These are phyloP conservation scores for Gambusia yucatana DNA, from an alignment of 2,797 vertebrate species.

Conservation along the genomic window DNA sequence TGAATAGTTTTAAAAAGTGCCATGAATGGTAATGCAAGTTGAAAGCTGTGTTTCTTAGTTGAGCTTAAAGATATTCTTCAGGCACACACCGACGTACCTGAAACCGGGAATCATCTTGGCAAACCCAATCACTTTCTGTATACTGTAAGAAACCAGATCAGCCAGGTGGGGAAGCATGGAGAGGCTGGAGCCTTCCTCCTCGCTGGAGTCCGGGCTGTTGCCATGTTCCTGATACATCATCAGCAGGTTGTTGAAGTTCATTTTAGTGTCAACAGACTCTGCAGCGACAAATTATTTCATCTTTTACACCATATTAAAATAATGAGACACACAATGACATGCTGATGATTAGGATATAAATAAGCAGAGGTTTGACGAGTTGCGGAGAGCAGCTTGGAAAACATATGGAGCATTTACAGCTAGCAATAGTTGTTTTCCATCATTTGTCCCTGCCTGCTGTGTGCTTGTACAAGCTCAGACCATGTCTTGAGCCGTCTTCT, in stretches of 20 bases:
- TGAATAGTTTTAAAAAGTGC: background rate
- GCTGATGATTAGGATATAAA: background rate
- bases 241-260: constrained; percentile 83
- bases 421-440: background rate
- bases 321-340: background rate
- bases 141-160: constrained; percentile 97
- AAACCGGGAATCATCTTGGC: constrained; percentile 99
- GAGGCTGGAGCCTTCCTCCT: constrained; percentile 83
- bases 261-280: constrained; percentile 85
- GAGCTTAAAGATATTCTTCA: background rate
- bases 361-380: background rate
- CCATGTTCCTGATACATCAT: constrained; percentile 87
- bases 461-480: constrained; percentile 32
- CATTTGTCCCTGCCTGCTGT: background rate
- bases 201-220: constrained; percentile 81
- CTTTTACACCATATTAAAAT: background rate
- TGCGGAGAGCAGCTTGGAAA: background rate
- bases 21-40: background rate
- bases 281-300: constrained; percentile 22
- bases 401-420: constrained; percentile 1
- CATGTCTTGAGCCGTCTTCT: constrained; percentile 36
- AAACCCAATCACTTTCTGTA: constrained; percentile 97
- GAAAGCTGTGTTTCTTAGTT: background rate
- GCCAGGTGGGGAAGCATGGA: constrained; percentile 96
- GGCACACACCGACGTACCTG: constrained; percentile 79